These are phyloP conservation scores for Laspeyria flexula DNA, from an alignment of 2,888 invertebrate species.

Conservation along the genomic window DNA sequence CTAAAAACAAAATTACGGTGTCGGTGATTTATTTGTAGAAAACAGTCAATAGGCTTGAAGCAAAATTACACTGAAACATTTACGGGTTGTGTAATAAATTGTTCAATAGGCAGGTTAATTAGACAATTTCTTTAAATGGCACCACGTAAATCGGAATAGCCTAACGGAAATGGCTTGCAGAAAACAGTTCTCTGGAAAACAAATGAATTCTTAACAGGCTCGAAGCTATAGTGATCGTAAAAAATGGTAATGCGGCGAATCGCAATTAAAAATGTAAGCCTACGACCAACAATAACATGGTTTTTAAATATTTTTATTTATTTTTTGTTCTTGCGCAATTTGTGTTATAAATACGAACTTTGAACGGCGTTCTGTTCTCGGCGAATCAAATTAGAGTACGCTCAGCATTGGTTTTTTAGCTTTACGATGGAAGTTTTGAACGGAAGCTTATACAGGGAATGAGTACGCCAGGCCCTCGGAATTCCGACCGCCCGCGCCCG, in stretches of 20 bases:
- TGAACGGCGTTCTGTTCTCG: constrained; percentile 24
- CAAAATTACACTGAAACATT: constrained; percentile 66
- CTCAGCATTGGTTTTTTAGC: constrained; percentile 57
- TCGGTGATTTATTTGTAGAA: constrained; percentile 63
- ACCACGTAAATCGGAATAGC: constrained; percentile 67
- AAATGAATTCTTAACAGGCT: constrained; percentile 63
- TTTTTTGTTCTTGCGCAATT: constrained; percentile 27
- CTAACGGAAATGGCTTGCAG: constrained; percentile 56
- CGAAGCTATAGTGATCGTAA: constrained; percentile 46
- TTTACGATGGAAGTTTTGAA: constrained; percentile 62
- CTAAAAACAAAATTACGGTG: constrained; percentile 52
- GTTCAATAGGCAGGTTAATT: constrained; percentile 80
- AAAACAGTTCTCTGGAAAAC: constrained; percentile 57
- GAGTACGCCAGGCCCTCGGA: constrained; percentile 56
- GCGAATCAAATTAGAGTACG: constrained; percentile 35
- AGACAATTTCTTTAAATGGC: constrained; percentile 74
- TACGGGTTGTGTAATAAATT: constrained; percentile 73
- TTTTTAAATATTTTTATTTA: background rate
- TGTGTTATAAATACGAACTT: constrained; percentile 37
- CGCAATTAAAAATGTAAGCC: constrained; percentile 37
- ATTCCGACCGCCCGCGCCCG: constrained; percentile 57
- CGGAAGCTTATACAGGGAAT: constrained; percentile 61
- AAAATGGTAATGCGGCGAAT: constrained; percentile 37
- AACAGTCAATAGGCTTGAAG: constrained; percentile 69
- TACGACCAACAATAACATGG: constrained; percentile 16